phyloP scores from a whole-genome alignment of 2,888 invertebrate genomes.

The Callimorpha dominula region DNA sequence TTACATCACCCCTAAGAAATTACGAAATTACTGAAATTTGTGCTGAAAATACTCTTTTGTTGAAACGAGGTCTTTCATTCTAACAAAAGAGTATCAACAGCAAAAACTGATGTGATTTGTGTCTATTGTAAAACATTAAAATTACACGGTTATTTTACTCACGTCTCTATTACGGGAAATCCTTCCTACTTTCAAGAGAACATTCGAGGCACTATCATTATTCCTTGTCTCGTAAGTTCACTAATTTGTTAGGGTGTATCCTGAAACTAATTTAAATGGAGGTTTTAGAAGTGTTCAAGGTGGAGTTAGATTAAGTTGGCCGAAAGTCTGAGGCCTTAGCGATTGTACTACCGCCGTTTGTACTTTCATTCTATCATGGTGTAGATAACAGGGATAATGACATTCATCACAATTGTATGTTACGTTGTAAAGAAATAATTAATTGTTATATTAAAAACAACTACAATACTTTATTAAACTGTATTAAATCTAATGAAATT shows the following conservation, averaged over 20 bases:
- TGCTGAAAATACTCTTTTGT: background rate
- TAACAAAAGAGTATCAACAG: background rate
- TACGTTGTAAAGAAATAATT: too few species aligned
- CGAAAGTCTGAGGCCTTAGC: background rate
- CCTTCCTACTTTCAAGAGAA: background rate
- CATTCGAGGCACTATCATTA: background rate
- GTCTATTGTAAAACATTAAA: background rate
- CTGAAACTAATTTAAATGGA: background rate
- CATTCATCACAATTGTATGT: too few species aligned
- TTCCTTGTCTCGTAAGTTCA: background rate
- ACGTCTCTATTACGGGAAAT: background rate
- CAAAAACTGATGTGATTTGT: background rate
- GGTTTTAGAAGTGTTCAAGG: background rate
- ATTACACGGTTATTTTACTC: background rate
- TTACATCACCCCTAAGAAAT: background rate
- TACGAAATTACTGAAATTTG: background rate
- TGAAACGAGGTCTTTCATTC: background rate
- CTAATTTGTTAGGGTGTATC: background rate
- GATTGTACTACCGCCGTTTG: background rate
- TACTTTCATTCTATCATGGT: background rate
- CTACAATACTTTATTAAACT: too few species aligned
- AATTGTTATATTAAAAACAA: too few species aligned
- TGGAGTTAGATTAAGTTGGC: background rate
- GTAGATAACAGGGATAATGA: too few species aligned
- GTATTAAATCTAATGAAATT: too few species aligned